Conservation (phyloP, 2,888 invertebrate species). For the Tanytarsus gracilentus region DNA sequence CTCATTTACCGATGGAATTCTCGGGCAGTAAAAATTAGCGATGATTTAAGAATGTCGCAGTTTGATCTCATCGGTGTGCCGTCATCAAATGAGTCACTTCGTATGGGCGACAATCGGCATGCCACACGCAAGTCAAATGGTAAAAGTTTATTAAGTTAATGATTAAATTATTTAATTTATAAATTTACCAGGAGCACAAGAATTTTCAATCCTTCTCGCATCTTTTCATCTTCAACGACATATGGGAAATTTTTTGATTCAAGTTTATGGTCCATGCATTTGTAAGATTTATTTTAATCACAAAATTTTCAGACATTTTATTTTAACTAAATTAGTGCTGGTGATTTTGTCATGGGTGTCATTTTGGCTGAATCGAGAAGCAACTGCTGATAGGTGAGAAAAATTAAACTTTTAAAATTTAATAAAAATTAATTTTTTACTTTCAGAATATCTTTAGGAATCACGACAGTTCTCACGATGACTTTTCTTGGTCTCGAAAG, state of each 20-base stretch:
- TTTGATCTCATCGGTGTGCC: conserved; percentile 71
- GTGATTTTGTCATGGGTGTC: conserved; percentile 76
- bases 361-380: conserved; percentile 76
- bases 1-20: conserved; percentile 66
- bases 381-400: conserved; percentile 44
- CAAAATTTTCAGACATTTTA: not conserved
- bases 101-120: not conserved
- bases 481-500: conserved; percentile 73
- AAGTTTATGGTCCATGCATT: conserved; percentile 77
- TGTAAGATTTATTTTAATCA: conserved; percentile 31
- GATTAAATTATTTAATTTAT: not conserved
- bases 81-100: conserved; percentile 56
- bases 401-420: not conserved
- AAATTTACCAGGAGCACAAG: conserved; percentile 32
- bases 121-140: not conserved
- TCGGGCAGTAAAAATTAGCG: conserved; percentile 60
- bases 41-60: conserved; percentile 75
- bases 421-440: not conserved
- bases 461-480: conserved; percentile 78
- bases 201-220: conserved; percentile 62
- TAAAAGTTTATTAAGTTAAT: not conserved
- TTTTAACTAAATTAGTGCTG: conserved; percentile 1
- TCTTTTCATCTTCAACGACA: conserved; percentile 70
- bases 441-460: conserved; percentile 61
- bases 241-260: conserved; percentile 79